Percentiles rank a stretch among this genome's conserved stretches.
Conservation (phyloP, 2,888 invertebrate species). For the Drosophila buzzatii region DNA sequence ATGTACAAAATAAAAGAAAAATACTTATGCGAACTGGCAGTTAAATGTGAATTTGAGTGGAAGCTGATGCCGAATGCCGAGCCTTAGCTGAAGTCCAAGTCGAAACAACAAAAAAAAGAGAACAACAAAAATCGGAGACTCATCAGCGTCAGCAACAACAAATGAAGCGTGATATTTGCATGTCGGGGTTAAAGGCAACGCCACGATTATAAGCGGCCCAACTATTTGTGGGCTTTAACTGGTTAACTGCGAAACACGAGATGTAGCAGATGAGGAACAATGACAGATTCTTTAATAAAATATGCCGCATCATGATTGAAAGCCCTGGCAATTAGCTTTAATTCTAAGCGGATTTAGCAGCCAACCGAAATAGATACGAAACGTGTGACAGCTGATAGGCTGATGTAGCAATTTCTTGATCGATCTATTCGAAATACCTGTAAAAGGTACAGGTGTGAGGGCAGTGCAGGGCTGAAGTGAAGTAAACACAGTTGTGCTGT, state of each 20-base stretch:
- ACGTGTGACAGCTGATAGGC: constrained; percentile 48
- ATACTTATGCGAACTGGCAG: constrained; percentile 56
- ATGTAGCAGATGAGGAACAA: not conserved
- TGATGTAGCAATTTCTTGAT: constrained; percentile 60
- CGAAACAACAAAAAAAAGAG: not conserved
- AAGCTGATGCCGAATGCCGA: constrained; percentile 3
- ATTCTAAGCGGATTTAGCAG: constrained; percentile 69
- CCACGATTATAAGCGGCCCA: constrained; percentile 42
- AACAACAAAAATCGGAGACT: constrained; percentile 6
- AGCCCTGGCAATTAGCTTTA: constrained; percentile 77
- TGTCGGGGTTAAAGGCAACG: constrained; percentile 70
- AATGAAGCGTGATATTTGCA: constrained; percentile 68
- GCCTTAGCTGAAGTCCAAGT: constrained; percentile 17
- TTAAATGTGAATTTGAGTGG: constrained; percentile 59
- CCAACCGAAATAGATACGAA: constrained; percentile 12
- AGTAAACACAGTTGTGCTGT: constrained; percentile 2
- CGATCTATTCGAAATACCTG: constrained; percentile 45
- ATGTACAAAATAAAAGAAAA: constrained; percentile 40
- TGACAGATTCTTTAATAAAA: constrained; percentile 31
- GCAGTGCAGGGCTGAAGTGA: not conserved
- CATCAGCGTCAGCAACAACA: constrained; percentile 34
- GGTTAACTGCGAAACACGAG: not conserved
- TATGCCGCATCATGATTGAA: constrained; percentile 66
- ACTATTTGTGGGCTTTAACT: constrained; percentile 23
- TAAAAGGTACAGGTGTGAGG: not conserved